These are phyloP conservation scores for Blera fallax DNA, from an alignment of 2,888 invertebrate species.

Conservation along the genomic window DNA sequence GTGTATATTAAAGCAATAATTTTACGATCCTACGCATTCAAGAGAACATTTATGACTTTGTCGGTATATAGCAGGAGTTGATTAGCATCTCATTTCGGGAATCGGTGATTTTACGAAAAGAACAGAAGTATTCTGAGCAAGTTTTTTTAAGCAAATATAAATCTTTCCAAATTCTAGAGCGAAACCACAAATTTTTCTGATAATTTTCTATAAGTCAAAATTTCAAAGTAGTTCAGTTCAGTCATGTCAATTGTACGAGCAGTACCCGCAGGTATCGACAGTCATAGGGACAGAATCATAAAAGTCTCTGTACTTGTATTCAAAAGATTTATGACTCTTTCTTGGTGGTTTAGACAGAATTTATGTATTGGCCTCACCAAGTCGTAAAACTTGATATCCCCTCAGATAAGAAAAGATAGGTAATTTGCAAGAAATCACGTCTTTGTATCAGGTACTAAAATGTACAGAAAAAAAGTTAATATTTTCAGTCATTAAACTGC, in stretches of 20 bases:
- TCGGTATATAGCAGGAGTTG: not conserved
- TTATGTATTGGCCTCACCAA: not conserved
- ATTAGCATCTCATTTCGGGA: not conserved
- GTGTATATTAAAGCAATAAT: not conserved
- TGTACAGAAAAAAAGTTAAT: no score
- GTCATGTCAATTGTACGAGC: not conserved
- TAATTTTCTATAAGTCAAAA: not conserved
- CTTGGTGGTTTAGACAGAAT: not conserved
- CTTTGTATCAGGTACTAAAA: no score
- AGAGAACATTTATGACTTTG: not conserved
- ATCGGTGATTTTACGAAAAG: not conserved
- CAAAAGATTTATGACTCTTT: slow-evolving; percentile 3
- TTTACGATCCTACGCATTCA: slow-evolving; percentile 1
- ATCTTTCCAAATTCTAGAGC: not conserved
- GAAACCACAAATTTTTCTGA: not conserved
- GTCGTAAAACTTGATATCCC: slow-evolving; percentile 17
- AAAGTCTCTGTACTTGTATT: not conserved
- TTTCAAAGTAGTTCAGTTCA: not conserved
- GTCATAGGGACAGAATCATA: not conserved
- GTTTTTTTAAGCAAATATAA: not conserved
- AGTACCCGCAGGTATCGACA: slow-evolving; percentile 5
- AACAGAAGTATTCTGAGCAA: not conserved
- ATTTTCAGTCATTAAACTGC: no score
- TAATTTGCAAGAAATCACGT: not conserved
- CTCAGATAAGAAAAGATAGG: not conserved